Conservation (phyloP, 92 coral and sea anemone genomes). For the Anthopleura xanthogrammica region DNA sequence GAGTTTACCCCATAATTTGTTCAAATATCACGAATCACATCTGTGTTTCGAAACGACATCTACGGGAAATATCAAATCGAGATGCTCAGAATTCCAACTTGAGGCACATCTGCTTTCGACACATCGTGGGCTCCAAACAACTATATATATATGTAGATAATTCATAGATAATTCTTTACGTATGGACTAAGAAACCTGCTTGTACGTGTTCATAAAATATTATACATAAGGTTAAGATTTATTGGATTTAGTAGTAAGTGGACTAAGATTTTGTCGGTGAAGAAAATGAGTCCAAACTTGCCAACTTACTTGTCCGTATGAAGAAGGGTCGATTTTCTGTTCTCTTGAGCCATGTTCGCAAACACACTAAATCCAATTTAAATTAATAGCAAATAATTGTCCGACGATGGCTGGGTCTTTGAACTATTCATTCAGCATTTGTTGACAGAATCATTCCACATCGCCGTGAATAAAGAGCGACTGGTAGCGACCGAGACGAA, state of each 20-base stretch:
- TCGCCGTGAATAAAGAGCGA: background rate
- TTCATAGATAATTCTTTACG: too few relatives aligned
- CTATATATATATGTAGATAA: too few relatives aligned
- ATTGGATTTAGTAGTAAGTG: background rate
- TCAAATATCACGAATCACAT: too few relatives aligned
- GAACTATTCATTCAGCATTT: background rate
- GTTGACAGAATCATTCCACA: background rate
- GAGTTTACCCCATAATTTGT: too few relatives aligned
- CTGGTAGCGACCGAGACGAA: background rate
- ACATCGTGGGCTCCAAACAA: too few relatives aligned
- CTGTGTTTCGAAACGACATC: too few relatives aligned
- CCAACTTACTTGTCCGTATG: conserved; percentile 39
- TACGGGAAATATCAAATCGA: background rate
- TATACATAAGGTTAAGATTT: background rate
- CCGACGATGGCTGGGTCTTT: background rate
- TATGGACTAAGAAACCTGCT: too few relatives aligned
- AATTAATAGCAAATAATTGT: background rate
- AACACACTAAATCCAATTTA: background rate
- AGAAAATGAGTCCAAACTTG: background rate
- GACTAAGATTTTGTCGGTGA: background rate
- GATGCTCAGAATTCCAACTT: background rate
- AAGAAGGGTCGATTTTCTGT: conserved; percentile 25
- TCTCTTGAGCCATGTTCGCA: conserved; percentile 28
- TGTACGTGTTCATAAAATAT: background rate
- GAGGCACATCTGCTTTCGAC: background rate